These are phyloP conservation scores for Cephus pygmeus DNA, from an alignment of 2,888 invertebrate genomes.

Conservation along the genomic window DNA sequence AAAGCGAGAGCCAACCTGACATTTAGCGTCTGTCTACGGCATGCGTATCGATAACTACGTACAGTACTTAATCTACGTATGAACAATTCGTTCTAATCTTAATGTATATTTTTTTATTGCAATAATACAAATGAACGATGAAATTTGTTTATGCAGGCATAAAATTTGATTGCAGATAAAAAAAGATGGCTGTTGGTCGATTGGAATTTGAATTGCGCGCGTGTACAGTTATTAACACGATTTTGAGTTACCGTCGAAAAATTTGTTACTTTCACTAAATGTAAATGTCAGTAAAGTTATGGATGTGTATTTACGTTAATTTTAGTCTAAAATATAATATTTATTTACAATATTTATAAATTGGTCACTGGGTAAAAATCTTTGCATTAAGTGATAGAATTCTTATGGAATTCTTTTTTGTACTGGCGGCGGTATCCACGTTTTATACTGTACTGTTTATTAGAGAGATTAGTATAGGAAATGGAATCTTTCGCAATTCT, in stretches of 20 bases:
- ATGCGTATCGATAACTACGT: background rate
- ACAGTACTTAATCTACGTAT: background rate
- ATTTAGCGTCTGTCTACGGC: conserved; percentile 10
- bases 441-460: background rate
- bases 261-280: background rate
- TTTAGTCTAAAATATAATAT: background rate
- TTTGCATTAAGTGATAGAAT: background rate
- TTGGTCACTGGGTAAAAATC: background rate
- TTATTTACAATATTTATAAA: too few species aligned
- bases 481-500: background rate
- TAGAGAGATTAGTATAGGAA: background rate
- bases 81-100: background rate
- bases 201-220: background rate
- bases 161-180: background rate
- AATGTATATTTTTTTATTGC: background rate
- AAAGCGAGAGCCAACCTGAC: conserved; percentile 11
- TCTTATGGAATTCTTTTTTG: background rate
- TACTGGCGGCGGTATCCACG: background rate
- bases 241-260: background rate
- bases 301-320: background rate
- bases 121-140: background rate
- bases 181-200: background rate
- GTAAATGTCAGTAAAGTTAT: background rate
- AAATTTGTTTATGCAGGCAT: background rate
- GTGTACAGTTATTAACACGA: background rate